Conservation (phyloP, 2,797 vertebrate genomes). For the Characodon lateralis region DNA sequence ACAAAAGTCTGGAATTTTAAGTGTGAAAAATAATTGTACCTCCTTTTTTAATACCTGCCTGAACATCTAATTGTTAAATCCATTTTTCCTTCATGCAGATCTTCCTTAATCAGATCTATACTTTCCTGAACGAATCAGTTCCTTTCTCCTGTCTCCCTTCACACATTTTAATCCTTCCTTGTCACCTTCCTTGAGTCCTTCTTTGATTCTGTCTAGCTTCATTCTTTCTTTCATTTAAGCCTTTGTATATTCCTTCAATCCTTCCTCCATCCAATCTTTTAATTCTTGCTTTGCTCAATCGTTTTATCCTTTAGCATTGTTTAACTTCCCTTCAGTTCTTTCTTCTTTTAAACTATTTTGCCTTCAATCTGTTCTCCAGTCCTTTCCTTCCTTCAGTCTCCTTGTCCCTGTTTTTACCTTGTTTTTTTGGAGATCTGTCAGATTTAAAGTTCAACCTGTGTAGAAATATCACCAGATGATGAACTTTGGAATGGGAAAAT, state of each 20-base stretch:
- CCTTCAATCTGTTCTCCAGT: background rate
- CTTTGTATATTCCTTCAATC: background rate
- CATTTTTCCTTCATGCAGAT: background rate
- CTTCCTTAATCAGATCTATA: background rate
- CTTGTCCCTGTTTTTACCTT: background rate
- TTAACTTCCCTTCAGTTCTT: background rate
- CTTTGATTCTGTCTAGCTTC: no score
- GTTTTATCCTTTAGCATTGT: background rate
- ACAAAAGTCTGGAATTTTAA: background rate
- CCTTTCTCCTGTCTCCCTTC: background rate
- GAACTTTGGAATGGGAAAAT: background rate
- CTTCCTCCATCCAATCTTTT: background rate
- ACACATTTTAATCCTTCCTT: background rate
- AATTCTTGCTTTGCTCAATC: no score
- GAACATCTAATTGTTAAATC: background rate
- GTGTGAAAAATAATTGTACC: background rate
- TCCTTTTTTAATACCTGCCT: background rate
- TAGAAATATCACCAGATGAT: background rate
- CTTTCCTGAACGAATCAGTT: background rate
- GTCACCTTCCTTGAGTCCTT: background rate
- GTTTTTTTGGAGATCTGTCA: background rate
- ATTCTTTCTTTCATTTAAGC: background rate
- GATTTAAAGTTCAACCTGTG: background rate
- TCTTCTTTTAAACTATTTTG: background rate
- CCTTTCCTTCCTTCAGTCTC: background rate